Evolutionary conservation across 2,888 invertebrate genomes (phyloP), one percentile per base, ranked within the genome.

Genomic region (Philonicus albiceps): DNA sequence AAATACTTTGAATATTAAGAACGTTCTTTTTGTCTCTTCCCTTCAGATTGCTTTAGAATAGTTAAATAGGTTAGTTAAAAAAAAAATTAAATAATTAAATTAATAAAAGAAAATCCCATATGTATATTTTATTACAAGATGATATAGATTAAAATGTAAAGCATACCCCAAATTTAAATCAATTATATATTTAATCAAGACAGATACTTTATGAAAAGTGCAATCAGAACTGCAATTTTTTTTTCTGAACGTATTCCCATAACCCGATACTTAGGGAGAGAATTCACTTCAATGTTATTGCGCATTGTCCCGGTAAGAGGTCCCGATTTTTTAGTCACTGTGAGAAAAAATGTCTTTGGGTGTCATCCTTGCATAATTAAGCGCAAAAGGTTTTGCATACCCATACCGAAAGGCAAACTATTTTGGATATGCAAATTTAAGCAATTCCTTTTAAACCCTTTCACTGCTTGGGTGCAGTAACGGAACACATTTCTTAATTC

Each of bases 331-430:
- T 1, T 27, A 27, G 64, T 8, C 27, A 30, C 40, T 78, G 78
- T 78, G 78, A 78, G 78, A 78, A 78, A 78, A 78, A 78, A 43
- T 78, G 30, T 78, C 49, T 49, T 49, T 30, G 49, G 22, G 78
- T 78, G 78, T 78, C 78, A 78, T 78, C 78, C 30, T 78, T 78
- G 78, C 78, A 49, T 78, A 78, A 78, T 78, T 49, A 78, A 76
- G 40, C 49, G 78, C 64, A 78, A 49, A 78, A 43, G 49, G 78
- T 49, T 78, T 78, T 78, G 78, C 78, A 78, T 53, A 16, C 40
- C 16, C 13, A 78, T 49, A 49, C 49, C 78, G 49, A 78, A 78
- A 49, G 76, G 78, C 40, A 49, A 30, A 30, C 64, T 19, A 8
- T 3, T 27, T 11, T n/a, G 49, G 34, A 40, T 78, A 78, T 78